A percentile compares a stretch with the other conserved stretches of the same genome.
phyloP scores from a whole-genome alignment of 2,113 vertebrate species.

The Pterocles burchelli region DNA sequence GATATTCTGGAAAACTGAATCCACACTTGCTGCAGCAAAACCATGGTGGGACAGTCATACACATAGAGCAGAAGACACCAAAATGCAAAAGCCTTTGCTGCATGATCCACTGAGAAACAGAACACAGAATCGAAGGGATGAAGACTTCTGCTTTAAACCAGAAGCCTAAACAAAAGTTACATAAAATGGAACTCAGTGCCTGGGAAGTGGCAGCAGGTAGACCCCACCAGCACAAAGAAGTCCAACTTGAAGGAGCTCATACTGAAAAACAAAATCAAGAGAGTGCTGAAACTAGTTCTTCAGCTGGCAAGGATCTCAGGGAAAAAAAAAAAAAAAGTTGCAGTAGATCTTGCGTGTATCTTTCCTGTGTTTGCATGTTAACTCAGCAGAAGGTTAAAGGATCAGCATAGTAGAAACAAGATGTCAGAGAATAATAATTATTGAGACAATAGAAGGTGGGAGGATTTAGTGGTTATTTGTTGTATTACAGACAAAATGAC shows the following conservation, averaged over 20 bases:
- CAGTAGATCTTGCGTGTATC: background rate
- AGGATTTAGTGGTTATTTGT: background rate
- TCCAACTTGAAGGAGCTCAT: background rate
- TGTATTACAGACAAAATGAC: background rate
- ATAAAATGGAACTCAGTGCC: background rate
- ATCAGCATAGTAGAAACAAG: background rate
- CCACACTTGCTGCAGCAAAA: background rate
- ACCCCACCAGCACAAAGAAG: background rate
- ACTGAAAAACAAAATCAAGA: background rate
- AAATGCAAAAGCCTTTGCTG: background rate
- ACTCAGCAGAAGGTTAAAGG: background rate
- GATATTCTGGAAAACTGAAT: background rate
- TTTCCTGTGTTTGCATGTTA: background rate
- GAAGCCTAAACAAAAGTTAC: background rate
- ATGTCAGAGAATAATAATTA: background rate
- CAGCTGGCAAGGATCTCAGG: background rate
- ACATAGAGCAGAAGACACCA: background rate
- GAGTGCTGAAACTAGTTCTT: background rate
- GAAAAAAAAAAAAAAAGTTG: background rate
- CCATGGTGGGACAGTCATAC: background rate
- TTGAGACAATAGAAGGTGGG: background rate
- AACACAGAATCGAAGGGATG: background rate
- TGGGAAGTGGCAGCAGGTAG: background rate
- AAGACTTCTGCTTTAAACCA: background rate
- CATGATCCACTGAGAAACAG: background rate